A percentile compares a stretch with the other conserved stretches of the same genome.
phyloP scores from a whole-genome alignment of 1,140 invertebrate species.

The Physella acuta region DNA sequence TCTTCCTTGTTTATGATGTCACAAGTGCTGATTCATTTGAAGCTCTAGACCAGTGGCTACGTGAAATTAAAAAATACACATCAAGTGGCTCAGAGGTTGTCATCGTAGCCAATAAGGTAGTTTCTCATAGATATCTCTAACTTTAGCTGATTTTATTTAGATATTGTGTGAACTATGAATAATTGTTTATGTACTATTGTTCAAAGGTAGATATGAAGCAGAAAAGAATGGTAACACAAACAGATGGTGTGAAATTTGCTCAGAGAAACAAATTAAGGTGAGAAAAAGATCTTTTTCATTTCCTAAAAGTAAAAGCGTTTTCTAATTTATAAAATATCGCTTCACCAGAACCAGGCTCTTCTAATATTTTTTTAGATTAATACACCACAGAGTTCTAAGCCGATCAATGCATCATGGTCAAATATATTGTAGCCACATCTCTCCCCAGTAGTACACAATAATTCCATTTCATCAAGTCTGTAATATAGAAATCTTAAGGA shows the following conservation, averaged over 20 bases:
- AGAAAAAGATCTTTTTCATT: neutral
- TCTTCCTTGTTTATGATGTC: neutral
- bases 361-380: too few species aligned
- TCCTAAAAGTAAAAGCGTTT: neutral
- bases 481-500: neutral
- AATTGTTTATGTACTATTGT: neutral
- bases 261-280: neutral
- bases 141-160: neutral
- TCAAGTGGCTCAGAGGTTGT: neutral
- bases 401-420: too few species aligned
- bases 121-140: neutral
- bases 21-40: neutral
- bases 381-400: too few species aligned
- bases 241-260: neutral
- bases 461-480: neutral
- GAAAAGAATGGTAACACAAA: neutral
- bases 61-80: neutral
- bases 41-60: neutral
- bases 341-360: too few species aligned
- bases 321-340: too few species aligned
- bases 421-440: neutral
- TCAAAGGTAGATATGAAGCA: neutral
- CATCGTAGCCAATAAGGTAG: neutral
- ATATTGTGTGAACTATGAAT: neutral
- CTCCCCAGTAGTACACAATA: neutral